phyloP scores from a whole-genome alignment of 2,113 vertebrate species.

The Rhea pennata region DNA sequence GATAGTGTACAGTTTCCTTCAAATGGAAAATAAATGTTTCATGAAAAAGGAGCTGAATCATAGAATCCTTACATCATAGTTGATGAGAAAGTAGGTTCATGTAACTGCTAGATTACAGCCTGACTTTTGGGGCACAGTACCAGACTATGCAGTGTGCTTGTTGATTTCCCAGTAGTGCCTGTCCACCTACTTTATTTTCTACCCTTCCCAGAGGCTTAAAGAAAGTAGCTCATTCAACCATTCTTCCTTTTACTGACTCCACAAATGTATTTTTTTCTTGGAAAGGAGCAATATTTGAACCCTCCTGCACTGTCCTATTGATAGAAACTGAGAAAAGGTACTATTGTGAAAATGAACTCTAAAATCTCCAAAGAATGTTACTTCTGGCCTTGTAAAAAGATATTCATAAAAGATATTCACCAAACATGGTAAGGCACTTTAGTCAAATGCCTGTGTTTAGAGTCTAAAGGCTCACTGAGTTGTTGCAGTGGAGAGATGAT shows the following conservation, averaged over 20 bases:
- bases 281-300: slow-evolving; percentile 51
- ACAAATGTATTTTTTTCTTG: slow-evolving; percentile 49
- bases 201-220: not conserved
- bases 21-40: not conserved
- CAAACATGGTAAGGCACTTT: not conserved
- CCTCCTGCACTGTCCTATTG: slow-evolving; percentile 10
- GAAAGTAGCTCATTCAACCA: slow-evolving; percentile 21
- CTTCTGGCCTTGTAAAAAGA: not conserved
- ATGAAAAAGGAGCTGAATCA: not conserved
- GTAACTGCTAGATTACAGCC: not conserved
- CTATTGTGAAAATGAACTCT: slow-evolving; percentile 26
- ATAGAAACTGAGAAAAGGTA: slow-evolving; percentile 3
- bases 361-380: slow-evolving; percentile 24
- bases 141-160: not conserved
- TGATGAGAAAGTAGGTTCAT: not conserved
- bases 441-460: not conserved
- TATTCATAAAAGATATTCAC: not conserved
- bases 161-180: slow-evolving; percentile 41
- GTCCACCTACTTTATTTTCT: not conserved
- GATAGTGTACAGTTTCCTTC: not conserved
- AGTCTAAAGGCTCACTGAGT: not conserved
- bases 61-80: not conserved
- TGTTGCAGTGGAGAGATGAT: not conserved
- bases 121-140: not conserved
- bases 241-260: slow-evolving; percentile 50